Percentiles rank a stretch among this genome's conserved stretches.
Conservation (phyloP, 92 coral and sea anemone species). For the Anthopleura xanthogrammica region DNA sequence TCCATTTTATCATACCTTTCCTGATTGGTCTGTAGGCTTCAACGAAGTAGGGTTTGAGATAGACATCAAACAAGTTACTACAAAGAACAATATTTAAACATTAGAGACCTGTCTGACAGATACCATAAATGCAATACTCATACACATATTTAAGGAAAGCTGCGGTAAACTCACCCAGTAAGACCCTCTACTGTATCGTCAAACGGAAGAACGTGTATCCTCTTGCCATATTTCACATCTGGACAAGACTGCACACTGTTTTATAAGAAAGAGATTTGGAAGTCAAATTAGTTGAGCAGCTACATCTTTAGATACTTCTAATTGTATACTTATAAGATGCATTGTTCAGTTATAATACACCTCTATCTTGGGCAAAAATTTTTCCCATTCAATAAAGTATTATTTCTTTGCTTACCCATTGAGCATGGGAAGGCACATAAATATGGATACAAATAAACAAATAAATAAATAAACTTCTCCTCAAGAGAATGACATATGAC, state of each 20-base stretch:
- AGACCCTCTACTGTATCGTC: constrained; percentile 98
- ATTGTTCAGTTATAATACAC: too few species aligned
- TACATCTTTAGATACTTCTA: background rate
- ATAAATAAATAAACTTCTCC: too few species aligned
- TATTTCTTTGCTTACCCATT: too few species aligned
- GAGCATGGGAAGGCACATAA: too few species aligned
- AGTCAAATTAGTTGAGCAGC: background rate
- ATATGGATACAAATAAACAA: too few species aligned
- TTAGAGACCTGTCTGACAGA: background rate
- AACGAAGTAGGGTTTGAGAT: constrained; percentile 90
- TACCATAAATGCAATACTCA: too few species aligned
- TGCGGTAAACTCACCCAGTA: constrained; percentile 70
- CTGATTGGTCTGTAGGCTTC: constrained; percentile 97
- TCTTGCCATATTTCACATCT: constrained; percentile 97
- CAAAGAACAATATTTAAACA: background rate
- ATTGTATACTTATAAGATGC: too few species aligned
- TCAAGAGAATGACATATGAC: too few species aligned
- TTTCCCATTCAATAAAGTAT: too few species aligned
- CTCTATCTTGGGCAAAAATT: too few species aligned
- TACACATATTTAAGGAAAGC: too few species aligned
- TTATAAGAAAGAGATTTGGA: constrained; percentile 2
- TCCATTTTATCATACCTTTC: constrained; percentile 57
- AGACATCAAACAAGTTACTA: constrained; percentile 98
- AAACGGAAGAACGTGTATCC: constrained; percentile 94
- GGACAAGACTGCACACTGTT: constrained; percentile 97